A percentile compares a stretch with the other conserved stretches of the same genome.
phyloP scores from a whole-genome alignment of 2,113 vertebrate species.

The Zapus hudsonius region DNA sequence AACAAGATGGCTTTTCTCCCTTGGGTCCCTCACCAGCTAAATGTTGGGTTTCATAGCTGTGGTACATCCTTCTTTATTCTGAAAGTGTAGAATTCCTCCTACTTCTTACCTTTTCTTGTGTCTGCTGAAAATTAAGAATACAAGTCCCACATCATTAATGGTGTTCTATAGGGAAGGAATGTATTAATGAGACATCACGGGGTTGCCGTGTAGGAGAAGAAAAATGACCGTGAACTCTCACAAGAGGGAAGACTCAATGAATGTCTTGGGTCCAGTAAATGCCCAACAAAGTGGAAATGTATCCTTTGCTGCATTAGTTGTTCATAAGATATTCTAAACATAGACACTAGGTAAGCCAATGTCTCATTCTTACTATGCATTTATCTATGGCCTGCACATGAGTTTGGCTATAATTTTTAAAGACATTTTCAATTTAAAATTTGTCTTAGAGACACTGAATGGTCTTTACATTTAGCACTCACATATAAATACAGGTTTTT shows the following conservation, averaged over 20 bases:
- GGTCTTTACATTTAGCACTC: constrained; percentile 57
- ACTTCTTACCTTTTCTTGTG: constrained; percentile 8
- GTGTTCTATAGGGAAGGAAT: background rate
- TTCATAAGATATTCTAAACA: background rate
- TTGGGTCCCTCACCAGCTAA: background rate
- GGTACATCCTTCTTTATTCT: background rate
- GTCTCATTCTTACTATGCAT: constrained; percentile 64
- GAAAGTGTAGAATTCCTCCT: background rate
- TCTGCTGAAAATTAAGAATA: constrained; percentile 26
- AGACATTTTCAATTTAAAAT: constrained; percentile 75
- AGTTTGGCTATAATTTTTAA: constrained; percentile 70
- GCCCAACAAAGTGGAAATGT: constrained; percentile 5
- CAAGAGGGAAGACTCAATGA: background rate
- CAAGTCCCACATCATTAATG: background rate
- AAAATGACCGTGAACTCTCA: background rate
- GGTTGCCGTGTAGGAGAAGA: background rate
- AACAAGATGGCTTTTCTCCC: background rate
- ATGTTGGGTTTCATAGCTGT: background rate
- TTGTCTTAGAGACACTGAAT: constrained; percentile 61
- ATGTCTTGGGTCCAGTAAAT: background rate
- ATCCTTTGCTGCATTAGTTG: background rate
- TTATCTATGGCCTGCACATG: constrained; percentile 62
- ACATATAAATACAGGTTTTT: constrained; percentile 57
- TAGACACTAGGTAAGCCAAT: constrained; percentile 30
- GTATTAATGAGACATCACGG: background rate